Evolutionary conservation across 2,113 vertebrate genomes (phyloP).

Genomic region (Solea solea): DNA sequence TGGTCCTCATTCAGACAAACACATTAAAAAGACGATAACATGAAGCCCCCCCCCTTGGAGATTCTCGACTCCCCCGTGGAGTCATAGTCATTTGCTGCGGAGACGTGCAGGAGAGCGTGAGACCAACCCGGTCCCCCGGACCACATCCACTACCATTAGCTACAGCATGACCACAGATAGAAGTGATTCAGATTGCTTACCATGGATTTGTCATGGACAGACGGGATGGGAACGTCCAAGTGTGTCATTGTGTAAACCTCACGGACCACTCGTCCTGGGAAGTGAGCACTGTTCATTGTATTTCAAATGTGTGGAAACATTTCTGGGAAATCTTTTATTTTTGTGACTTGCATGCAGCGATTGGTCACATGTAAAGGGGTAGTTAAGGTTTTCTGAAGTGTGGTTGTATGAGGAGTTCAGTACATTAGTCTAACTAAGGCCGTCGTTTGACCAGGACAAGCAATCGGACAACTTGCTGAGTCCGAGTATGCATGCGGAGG

Average conservation of each 20-base stretch:
- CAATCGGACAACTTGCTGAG: too few species aligned
- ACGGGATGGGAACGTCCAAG: constrained; percentile 30
- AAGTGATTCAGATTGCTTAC: constrained; percentile 47
- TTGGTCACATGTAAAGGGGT: too few species aligned
- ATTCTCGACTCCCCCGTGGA: not conserved
- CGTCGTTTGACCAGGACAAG: too few species aligned
- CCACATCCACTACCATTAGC: constrained; percentile 34
- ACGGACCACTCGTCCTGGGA: constrained; percentile 23
- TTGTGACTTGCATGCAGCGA: too few species aligned
- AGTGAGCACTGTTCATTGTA: not conserved
- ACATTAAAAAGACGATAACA: not conserved
- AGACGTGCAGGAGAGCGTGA: constrained; percentile 43
- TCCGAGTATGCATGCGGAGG: too few species aligned
- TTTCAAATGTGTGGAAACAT: constrained; percentile 13
- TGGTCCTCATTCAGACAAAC: not conserved
- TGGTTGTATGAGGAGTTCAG: too few species aligned
- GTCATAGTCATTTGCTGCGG: constrained; percentile 21
- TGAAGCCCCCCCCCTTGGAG: not conserved
- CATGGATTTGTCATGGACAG: not conserved
- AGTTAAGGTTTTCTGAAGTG: too few species aligned
- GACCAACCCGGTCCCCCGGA: constrained; percentile 10
- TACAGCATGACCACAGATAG: constrained; percentile 30
- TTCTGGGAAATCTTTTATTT: too few species aligned
- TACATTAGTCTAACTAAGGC: too few species aligned
- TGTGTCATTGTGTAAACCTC: constrained; percentile 54